Evolutionary conservation across 2,797 vertebrate genomes (phyloP), one percentile per base, ranked within the genome.

Genomic region (Sebastes steindachneri): DNA sequence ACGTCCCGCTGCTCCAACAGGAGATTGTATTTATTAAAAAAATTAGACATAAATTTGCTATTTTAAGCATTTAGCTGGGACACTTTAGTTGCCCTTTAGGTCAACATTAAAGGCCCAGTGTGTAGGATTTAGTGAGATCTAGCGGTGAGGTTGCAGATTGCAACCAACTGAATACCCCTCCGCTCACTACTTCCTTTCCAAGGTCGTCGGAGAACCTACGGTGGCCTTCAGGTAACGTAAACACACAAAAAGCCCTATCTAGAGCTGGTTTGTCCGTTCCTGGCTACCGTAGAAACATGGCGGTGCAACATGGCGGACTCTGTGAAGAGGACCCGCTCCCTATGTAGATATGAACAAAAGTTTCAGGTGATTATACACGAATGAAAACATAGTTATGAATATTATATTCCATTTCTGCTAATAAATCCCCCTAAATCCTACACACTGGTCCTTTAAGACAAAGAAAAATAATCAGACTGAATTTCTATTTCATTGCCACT

Each of bases 161-260:
- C 48, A 53, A n/a, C n/a, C 9, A 53, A 53, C 9, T 53, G 48
- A 53, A 53, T 53, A 53, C 19, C 8, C 19, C 48, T 53, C 48
- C 0, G 3, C 9, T 53, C 48, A 53, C 45, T 0, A 0, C 45
- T 48, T 0, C 17, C 17, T 19, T 48, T 48, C 17, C 45, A 48
- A 19, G 17, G 15, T 8, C 17, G 17, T 48, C 0, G 45, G 45
- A 19, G 45, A 48, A 48, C 3, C 0, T 8, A 48, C 3, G 3
- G 45, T 48, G 45, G 15, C 17, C 45, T 48, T 48, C 17, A 48
- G 45, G 45, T 48, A 48, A 48, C 17, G 3, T 48, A 19, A 48
- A 19, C 0, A 48, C 17, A 19, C 1, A 48, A 48, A 48, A 48
- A 8, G 17, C 45, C 45, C 45, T 48, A 48, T 48, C 0, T 48